Evolutionary conservation across 2,888 invertebrate species (phyloP), one percentile per base, ranked within the genome.

Genomic region (Crioceris asparagi): DNA sequence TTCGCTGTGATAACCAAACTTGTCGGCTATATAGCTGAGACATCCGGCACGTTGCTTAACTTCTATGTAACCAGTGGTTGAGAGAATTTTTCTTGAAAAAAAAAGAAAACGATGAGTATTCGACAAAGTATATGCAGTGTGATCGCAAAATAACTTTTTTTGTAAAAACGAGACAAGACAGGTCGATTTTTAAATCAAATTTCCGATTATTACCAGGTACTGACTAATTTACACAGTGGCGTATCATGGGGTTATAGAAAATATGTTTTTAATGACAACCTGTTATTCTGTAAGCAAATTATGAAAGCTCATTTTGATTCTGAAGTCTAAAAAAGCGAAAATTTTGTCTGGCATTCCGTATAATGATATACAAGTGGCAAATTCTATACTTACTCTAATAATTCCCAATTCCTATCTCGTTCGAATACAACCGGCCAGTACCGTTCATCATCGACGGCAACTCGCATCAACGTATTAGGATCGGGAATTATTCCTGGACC

Each of bases 381-480:
- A 27, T 14, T 8, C n/a, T 27, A 2, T n/a, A 66, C 73, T 70
- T 64, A 83, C 81, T 77, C 70, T 39, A 92, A 65, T 44, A 81
- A 76, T 37, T 82, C 75, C 88, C 91, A 93, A 61, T 92, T 91
- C 40, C 81, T 73, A 29, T 78, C 78, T 38, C 78, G 70, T 50
- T 83, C 80, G 67, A 92, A 93, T 8, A 75, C 72, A 30, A 92
- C 80, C 2, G 86, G 82, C 92, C 92, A 93, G 63, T 93, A 94
- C 31, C 91, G 69, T 3, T 83, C 78, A 61, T 93, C 93, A 46
- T 81, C 73, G 4, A 93, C 72, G 48, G 75, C 71, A 7, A 92
- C 83, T 59, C 81, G 79, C 42, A 75, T 70, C 27, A 94, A 62
- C 0, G 75, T 73, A 49, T 75, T 71, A 37, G 92, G 64, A 53